These are phyloP conservation scores for Salvator merianae DNA, from an alignment of 2,113 vertebrate species.

Conservation along the genomic window DNA sequence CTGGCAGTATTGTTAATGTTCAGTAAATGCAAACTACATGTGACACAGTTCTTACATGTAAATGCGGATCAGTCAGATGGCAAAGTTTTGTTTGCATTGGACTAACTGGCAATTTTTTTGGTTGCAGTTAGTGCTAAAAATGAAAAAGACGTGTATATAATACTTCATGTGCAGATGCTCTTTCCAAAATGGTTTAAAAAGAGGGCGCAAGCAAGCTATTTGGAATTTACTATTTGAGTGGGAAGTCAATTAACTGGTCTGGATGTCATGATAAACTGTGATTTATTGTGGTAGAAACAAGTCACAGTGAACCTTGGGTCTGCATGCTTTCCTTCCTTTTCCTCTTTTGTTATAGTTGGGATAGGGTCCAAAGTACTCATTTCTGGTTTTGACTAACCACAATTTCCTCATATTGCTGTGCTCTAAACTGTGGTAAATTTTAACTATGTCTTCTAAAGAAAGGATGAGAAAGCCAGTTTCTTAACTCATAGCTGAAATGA, in stretches of 20 bases:
- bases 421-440: background rate
- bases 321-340: background rate
- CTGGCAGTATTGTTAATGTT: background rate
- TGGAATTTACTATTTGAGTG: background rate
- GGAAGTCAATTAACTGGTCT: background rate
- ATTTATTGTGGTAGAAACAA: background rate
- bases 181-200: background rate
- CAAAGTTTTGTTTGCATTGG: background rate
- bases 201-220: background rate
- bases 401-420: background rate
- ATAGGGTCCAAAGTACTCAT: background rate
- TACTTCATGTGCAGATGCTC: background rate
- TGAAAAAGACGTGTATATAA: background rate
- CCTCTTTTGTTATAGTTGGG: background rate
- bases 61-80: background rate
- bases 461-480: background rate
- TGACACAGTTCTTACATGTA: background rate
- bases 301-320: background rate
- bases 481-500: background rate
- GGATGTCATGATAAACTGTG: background rate
- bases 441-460: background rate
- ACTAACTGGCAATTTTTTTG: background rate
- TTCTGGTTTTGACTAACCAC: background rate
- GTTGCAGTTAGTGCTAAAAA: background rate
- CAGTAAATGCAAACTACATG: slow-evolving; percentile 4